These are phyloP conservation scores for Andrena hattorfiana DNA, from an alignment of 2,888 invertebrate genomes.

Conservation along the genomic window DNA sequence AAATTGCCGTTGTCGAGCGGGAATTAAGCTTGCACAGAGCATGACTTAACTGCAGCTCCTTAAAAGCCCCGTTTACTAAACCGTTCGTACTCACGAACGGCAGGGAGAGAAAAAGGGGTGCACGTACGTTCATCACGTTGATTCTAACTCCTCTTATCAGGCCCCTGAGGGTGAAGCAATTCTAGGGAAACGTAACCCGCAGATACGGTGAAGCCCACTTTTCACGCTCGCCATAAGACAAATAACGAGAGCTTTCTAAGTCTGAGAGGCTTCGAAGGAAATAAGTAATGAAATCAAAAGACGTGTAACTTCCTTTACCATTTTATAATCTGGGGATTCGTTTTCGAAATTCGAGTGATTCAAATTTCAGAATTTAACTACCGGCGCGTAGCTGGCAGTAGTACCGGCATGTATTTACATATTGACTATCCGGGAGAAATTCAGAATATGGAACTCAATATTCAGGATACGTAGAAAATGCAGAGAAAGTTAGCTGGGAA, in stretches of 20 bases:
- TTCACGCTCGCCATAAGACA: neutral
- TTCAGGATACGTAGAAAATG: no score
- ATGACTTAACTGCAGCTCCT: constrained; percentile 50
- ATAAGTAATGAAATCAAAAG: neutral
- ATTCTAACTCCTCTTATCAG: constrained; percentile 27
- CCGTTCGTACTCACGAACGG: constrained; percentile 17
- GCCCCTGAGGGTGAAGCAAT: neutral
- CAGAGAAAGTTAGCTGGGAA: no score
- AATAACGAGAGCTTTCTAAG: neutral
- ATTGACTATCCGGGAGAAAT: no score
- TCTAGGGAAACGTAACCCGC: neutral
- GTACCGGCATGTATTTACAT: no score
- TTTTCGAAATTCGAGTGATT: no score
- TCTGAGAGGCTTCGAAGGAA: neutral
- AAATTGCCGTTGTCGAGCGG: constrained; percentile 49
- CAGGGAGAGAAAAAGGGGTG: neutral
- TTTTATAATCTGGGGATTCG: no score
- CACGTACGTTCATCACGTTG: constrained; percentile 8
- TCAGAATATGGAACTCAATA: no score
- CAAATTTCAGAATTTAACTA: no score
- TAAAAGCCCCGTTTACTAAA: constrained; percentile 53
- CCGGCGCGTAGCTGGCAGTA: no score
- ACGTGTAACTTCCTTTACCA: no score
- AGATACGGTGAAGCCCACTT: constrained; percentile 7
- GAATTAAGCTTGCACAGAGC: constrained; percentile 51